Conservation (phyloP, 2,113 vertebrate genomes). For the Myotis lucifugus region DNA sequence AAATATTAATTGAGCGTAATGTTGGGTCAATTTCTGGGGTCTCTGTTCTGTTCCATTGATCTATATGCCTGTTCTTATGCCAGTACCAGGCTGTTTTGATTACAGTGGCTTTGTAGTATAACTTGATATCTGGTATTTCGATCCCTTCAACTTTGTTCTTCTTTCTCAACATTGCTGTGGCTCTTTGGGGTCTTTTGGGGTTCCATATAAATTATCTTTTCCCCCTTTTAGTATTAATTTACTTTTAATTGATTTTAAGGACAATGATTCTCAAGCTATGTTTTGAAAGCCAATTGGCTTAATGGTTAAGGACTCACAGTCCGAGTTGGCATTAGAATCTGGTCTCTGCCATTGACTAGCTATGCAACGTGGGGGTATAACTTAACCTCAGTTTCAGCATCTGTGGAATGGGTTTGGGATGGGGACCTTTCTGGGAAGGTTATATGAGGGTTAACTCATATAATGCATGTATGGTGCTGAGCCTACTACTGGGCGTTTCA, state of each 20-base stretch:
- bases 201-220: not conserved
- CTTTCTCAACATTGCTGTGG: too few relatives aligned
- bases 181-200: too few relatives aligned
- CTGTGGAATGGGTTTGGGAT: not conserved
- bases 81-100: too few relatives aligned
- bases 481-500: not conserved
- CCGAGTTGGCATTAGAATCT: not conserved
- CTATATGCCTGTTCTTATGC: too few relatives aligned
- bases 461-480: not conserved
- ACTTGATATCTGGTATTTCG: too few relatives aligned
- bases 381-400: not conserved
- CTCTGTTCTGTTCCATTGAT: too few relatives aligned
- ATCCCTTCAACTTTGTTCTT: too few relatives aligned
- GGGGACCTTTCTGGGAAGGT: not conserved
- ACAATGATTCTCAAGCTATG: not conserved
- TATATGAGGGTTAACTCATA: not conserved
- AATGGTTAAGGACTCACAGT: not conserved
- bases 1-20: too few relatives aligned
- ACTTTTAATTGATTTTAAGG: not conserved
- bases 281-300: not conserved
- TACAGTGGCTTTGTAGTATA: too few relatives aligned
- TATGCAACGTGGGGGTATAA: not conserved
- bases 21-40: too few relatives aligned
- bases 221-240: not conserved
- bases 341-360: not conserved